Evolutionary conservation across 2,113 vertebrate species (phyloP).

Genomic region (Lontra canadensis): DNA sequence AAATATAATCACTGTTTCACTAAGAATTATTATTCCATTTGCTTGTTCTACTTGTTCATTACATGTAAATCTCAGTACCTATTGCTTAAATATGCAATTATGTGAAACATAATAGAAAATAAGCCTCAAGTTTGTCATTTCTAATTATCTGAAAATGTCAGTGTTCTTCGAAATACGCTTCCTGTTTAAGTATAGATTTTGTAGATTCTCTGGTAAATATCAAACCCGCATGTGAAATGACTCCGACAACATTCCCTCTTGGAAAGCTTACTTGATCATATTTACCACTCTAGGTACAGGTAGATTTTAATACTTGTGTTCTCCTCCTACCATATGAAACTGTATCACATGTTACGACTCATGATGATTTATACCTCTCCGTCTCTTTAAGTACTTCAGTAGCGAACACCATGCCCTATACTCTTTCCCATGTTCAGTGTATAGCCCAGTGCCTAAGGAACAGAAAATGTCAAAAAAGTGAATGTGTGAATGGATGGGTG

Average conservation of each 20-base stretch:
- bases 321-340: neutral
- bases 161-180: conserved; percentile 43
- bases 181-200: conserved; percentile 58
- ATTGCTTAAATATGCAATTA: conserved; percentile 53
- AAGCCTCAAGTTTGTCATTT: conserved; percentile 61
- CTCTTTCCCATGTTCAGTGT: neutral
- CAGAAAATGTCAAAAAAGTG: neutral
- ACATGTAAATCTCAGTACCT: conserved; percentile 55
- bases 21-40: conserved; percentile 59
- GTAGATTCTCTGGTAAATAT: conserved; percentile 32
- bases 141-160: conserved; percentile 69
- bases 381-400: neutral
- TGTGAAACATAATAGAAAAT: conserved; percentile 61
- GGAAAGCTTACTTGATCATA: neutral
- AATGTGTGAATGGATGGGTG: neutral
- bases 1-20: conserved; percentile 59
- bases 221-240: neutral
- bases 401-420: neutral
- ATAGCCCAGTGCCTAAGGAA: neutral
- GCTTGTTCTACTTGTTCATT: conserved; percentile 28
- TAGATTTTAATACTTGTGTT: neutral
- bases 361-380: neutral
- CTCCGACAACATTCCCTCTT: neutral
- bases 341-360: neutral
- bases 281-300: neutral